phyloP scores from a whole-genome alignment of 2,888 invertebrate species.

The Odontocerum albicorne region DNA sequence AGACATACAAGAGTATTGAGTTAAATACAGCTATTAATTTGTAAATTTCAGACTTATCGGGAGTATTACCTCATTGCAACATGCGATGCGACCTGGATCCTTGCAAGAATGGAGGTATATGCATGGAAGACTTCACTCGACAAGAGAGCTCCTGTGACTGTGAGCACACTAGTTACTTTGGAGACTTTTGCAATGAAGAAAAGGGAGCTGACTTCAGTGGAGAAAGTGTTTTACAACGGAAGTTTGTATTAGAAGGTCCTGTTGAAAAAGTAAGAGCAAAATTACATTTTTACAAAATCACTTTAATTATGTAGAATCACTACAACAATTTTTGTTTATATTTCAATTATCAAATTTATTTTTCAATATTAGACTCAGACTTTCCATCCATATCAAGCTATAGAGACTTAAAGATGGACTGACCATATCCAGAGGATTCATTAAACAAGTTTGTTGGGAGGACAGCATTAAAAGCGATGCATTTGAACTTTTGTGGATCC shows the following conservation, averaged over 20 bases:
- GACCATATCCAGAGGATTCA: too few relatives aligned
- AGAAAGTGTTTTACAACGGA: slow-evolving; percentile 78
- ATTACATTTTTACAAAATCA: not conserved
- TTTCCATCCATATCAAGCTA: too few relatives aligned
- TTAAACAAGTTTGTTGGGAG: too few relatives aligned
- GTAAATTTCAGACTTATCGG: slow-evolving; percentile 56
- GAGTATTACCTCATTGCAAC: slow-evolving; percentile 78
- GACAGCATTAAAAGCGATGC: too few relatives aligned
- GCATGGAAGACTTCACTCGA: slow-evolving; percentile 85
- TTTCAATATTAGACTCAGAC: too few relatives aligned
- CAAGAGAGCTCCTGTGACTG: slow-evolving; percentile 87
- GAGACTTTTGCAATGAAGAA: slow-evolving; percentile 85
- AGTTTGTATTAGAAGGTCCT: slow-evolving; percentile 70
- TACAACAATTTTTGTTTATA: slow-evolving; percentile 18
- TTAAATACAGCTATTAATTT: slow-evolving; percentile 12
- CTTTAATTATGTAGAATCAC: not conserved
- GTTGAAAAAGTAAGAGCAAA: slow-evolving; percentile 54
- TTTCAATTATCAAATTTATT: too few relatives aligned
- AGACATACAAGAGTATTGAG: too few relatives aligned
- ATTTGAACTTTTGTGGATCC: too few relatives aligned
- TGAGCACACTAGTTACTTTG: slow-evolving; percentile 86
- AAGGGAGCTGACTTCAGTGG: slow-evolving; percentile 90
- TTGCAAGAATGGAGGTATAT: slow-evolving; percentile 85
- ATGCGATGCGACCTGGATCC: slow-evolving; percentile 89
- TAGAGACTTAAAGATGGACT: too few relatives aligned